Conservation (phyloP, 2,888 invertebrate genomes). For the Hydraecia micacea region DNA sequence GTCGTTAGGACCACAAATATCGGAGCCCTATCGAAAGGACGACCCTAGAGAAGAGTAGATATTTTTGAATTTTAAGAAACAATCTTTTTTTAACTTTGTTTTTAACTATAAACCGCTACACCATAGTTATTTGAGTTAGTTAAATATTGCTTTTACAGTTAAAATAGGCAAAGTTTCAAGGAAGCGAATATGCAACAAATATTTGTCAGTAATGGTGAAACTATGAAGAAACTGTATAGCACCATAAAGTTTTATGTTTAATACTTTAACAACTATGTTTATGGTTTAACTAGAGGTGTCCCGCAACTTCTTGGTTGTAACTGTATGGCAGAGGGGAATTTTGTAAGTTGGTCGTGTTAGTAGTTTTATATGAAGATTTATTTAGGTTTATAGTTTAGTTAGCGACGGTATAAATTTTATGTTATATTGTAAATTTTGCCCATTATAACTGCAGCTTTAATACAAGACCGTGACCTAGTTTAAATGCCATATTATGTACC, state of each 20-base stretch:
- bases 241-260: conserved; percentile 50
- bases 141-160: conserved; percentile 23
- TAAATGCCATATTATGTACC: background rate
- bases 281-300: conserved; percentile 27
- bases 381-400: background rate
- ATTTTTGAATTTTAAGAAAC: background rate
- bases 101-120: background rate
- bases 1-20: background rate
- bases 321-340: conserved; percentile 9
- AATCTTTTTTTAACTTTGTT: background rate
- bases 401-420: background rate
- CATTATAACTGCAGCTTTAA: background rate
- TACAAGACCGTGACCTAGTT: background rate
- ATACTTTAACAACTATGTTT: conserved; percentile 33
- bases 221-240: conserved; percentile 36
- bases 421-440: no score
- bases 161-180: background rate
- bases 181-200: conserved; percentile 29
- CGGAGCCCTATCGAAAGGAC: background rate
- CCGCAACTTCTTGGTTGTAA: conserved; percentile 38
- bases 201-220: conserved; percentile 50
- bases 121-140: background rate
- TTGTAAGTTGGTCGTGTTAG: background rate
- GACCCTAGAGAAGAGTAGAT: background rate
- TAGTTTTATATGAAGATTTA: background rate